Conservation (phyloP, 2,113 vertebrate genomes). For the Falcunculus frontatus region DNA sequence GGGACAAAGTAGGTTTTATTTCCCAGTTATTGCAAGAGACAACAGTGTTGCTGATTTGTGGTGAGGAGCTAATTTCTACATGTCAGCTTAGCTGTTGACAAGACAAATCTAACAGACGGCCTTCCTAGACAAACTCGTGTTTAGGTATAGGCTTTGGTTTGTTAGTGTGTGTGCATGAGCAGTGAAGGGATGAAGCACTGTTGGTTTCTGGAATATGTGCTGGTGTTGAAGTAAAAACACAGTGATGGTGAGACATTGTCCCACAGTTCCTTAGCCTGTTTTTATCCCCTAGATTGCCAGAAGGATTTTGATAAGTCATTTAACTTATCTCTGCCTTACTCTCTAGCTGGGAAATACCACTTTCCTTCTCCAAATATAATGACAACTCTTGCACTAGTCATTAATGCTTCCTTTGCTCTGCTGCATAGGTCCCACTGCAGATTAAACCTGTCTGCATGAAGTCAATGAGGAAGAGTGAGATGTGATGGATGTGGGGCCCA, state of each 20-base stretch:
- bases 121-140: not conserved
- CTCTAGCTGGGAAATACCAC: not conserved
- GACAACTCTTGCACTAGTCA: not conserved
- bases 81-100: not conserved
- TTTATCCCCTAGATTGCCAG: not conserved
- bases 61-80: not conserved
- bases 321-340: not conserved
- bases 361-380: not conserved
- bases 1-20: constrained; percentile 79
- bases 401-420: not conserved
- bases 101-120: not conserved
- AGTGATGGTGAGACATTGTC: not conserved
- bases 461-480: not conserved
- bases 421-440: not conserved
- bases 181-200: not conserved
- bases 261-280: not conserved
- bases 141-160: not conserved
- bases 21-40: not conserved
- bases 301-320: not conserved
- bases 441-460: not conserved
- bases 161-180: not conserved
- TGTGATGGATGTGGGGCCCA: not conserved
- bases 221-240: not conserved
- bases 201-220: not conserved
- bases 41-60: not conserved